A percentile compares a stretch with the other conserved stretches of the same genome.
These are phyloP conservation scores for Pachyrhynchus sulphureomaculatus DNA, from an alignment of 1,140 invertebrate genomes.

Conservation along the genomic window DNA sequence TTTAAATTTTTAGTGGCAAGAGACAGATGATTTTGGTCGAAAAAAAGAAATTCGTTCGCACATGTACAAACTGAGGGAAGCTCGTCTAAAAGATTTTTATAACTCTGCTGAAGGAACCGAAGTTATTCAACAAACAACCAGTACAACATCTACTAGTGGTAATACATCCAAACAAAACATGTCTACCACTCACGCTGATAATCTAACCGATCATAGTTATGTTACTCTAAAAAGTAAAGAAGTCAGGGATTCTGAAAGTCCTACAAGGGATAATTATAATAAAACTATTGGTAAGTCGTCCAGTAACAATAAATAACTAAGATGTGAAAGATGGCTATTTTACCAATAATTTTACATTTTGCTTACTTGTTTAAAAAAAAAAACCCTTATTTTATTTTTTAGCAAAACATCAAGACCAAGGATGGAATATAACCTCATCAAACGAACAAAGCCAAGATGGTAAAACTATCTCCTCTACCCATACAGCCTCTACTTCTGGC, in stretches of 20 bases:
- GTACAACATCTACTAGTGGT: conserved; percentile 26
- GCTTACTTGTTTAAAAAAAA: too few relatives aligned
- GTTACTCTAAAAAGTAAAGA: conserved; percentile 75
- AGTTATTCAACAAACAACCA: conserved; percentile 33
- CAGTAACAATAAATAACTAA: too few relatives aligned
- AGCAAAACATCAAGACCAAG: conserved; percentile 43
- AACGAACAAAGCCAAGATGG: conserved; percentile 54
- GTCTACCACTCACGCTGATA: conserved; percentile 59
- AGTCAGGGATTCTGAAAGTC: conserved; percentile 72
- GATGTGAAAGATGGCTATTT: too few relatives aligned
- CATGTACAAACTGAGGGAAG: conserved; percentile 79
- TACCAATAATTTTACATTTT: too few relatives aligned
- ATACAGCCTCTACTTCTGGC: conserved; percentile 51
- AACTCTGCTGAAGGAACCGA: conserved; percentile 56
- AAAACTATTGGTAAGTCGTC: conserved; percentile 44
- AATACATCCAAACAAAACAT: conserved; percentile 48
- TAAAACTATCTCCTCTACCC: conserved; percentile 49
- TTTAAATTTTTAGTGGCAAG: conserved; percentile 69
- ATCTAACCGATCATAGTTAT: conserved; percentile 71
- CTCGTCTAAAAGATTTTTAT: conserved; percentile 71
- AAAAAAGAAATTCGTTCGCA: conserved; percentile 83
- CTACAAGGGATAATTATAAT: conserved; percentile 62
- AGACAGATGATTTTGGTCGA: conserved; percentile 79
- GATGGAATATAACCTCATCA: conserved; percentile 54
- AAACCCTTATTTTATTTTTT: too few relatives aligned